Evolutionary conservation across 2,113 vertebrate species (phyloP).

Genomic region (Fregata magnificens): DNA sequence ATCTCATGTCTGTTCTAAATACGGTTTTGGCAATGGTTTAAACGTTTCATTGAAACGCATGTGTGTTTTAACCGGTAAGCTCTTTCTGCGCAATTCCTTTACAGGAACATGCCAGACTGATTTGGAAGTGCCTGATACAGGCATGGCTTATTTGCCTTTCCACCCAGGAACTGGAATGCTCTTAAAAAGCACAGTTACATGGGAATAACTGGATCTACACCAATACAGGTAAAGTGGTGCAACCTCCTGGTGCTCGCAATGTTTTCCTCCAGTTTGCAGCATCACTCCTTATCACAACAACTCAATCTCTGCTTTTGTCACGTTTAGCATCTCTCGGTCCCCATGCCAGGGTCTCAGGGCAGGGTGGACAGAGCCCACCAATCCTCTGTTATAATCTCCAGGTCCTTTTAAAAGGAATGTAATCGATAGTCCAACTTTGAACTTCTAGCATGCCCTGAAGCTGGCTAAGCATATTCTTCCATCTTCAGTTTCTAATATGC

Average conservation of each 20-base stretch:
- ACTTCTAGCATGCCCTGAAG: background rate
- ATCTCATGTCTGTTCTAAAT: constrained; percentile 9
- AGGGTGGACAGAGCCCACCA: background rate
- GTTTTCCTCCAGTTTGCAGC: background rate
- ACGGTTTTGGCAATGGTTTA: background rate
- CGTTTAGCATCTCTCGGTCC: background rate
- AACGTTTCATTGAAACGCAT: background rate
- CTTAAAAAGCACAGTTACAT: background rate
- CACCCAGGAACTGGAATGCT: background rate
- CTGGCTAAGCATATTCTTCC: background rate
- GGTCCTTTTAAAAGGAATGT: background rate
- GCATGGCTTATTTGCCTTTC: background rate
- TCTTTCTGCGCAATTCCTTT: background rate
- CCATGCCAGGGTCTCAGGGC: background rate
- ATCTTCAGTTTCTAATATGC: background rate
- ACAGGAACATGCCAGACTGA: background rate
- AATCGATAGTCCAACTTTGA: background rate
- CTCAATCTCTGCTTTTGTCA: background rate
- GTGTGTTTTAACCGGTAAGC: background rate
- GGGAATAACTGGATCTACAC: background rate
- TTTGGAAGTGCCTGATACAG: background rate
- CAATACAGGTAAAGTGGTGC: background rate
- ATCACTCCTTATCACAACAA: background rate
- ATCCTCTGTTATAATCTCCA: background rate
- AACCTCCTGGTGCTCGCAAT: accelerated